Conservation (phyloP, 2,113 vertebrate genomes). For the Lichenostomus cassidix region DNA sequence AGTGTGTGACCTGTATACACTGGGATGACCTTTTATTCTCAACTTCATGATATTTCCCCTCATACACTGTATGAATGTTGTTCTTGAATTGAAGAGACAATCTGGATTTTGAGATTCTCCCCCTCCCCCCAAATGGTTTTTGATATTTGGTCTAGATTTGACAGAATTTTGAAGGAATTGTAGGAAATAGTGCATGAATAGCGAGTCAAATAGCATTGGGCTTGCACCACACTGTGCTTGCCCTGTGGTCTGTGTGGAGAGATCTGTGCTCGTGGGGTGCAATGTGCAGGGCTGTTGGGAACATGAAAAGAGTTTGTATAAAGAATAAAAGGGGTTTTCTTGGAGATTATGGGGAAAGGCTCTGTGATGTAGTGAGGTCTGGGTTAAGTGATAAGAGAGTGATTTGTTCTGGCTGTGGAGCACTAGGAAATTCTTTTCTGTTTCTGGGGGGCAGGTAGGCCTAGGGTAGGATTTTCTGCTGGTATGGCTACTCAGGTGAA, state of each 20-base stretch:
- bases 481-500: not conserved
- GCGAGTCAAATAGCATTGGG: too few species aligned
- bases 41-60: not conserved
- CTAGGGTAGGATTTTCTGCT: not conserved
- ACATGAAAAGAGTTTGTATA: not conserved
- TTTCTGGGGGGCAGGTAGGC: not conserved
- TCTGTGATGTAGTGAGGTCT: not conserved
- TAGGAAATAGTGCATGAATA: not conserved
- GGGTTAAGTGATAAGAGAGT: not conserved
- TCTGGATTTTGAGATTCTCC: not conserved
- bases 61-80: not conserved
- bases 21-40: not conserved
- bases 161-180: not conserved
- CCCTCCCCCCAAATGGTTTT: not conserved
- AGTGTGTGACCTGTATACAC: rapidly evolving
- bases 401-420: not conserved
- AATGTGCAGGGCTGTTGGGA: not conserved
- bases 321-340: not conserved
- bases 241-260: not conserved
- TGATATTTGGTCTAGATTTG: not conserved
- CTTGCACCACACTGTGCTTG: not conserved
- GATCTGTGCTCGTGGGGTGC: not conserved
- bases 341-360: not conserved
- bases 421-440: not conserved
- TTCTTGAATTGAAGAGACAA: not conserved